These are phyloP conservation scores for Intellagama lesueurii DNA, from an alignment of 2,797 vertebrate species.

Conservation along the genomic window DNA sequence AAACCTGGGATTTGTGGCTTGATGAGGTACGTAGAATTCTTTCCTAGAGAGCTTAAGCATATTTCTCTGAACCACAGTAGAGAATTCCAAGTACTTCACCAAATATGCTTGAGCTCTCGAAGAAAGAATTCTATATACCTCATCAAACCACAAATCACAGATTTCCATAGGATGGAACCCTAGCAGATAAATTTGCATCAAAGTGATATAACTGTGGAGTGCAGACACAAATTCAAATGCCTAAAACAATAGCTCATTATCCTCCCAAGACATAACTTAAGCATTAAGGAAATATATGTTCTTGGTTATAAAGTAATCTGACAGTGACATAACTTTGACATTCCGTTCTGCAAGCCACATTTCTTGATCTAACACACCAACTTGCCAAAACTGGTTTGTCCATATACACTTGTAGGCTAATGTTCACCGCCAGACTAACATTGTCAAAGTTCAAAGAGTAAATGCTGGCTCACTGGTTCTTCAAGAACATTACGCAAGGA, in stretches of 20 bases:
- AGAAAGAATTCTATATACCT: no score
- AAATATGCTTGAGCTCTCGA: no score
- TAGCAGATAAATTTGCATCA: no score
- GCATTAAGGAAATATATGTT: slow-evolving; percentile 8
- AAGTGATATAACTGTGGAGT: no score
- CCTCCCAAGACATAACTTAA: neutral
- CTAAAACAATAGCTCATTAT: neutral
- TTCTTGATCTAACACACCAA: slow-evolving; percentile 2
- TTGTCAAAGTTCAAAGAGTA: neutral
- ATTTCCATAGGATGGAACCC: no score
- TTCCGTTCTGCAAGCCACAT: neutral
- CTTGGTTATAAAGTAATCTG: neutral
- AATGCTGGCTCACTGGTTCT: neutral
- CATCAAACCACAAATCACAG: no score
- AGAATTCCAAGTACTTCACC: no score
- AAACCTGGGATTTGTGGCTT: no score
- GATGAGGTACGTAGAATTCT: no score
- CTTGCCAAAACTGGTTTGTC: fast-evolving
- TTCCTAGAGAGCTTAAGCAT: no score
- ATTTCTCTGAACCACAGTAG: no score
- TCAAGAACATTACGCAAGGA: neutral
- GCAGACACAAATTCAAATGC: neutral
- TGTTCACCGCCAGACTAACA: slow-evolving; percentile 1
- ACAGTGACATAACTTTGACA: neutral
- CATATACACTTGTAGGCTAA: neutral